Base-by-base conservation (phyloP, 2,113 vertebrate species). In the Haemorhous mexicanus region DNA sequence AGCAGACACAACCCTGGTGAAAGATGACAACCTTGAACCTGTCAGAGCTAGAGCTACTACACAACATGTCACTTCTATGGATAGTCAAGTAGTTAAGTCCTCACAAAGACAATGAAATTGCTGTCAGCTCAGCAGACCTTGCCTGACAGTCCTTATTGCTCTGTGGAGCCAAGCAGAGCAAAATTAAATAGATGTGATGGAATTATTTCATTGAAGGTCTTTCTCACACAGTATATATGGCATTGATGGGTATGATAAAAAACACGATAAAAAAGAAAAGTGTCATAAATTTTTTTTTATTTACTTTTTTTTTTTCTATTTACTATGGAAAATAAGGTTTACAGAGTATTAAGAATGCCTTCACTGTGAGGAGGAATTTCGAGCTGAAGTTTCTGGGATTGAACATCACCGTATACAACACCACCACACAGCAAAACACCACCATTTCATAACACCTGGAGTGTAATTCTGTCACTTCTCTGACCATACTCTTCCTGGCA, bases 241-340 rank as follows among this genome's bases (percentile, higher is more conserved):
- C 21, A 6, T 19, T 70, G 50, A 74, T 35, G 16, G 7, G 4
- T 14, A 26, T 4, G 3, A 46, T 8, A 59, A 23, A 13, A 69
- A 52, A 20, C 23, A 12, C 50, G n/a, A 13, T 0, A 58, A 47
- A 89, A 28, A 49, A 76, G 5, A 50, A 72, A 86, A 0, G 0
- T 19, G 7, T 58, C 13, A 18, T 32, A 30, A 7, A 24, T 9
- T 33, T 33, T 21, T n/a, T 26, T 92, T 50, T 18, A 7, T 19
- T 32, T 53, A 66, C n/a, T 58, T 43, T 43, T 13, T 33, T 33
- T 56, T 21, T n/a, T 26, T 92, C 41, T 18, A 11, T 19, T 32
- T 53, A 66, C n/a, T 62, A n/a, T 41, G 63, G 20, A 2, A 67
- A 66, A 70, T 28, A 32, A 1, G 4, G 9, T 59, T 67, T 59